Evolutionary conservation across 2,888 invertebrate species (phyloP), one percentile per base, ranked within the genome.

Genomic region (Chrysina gloriosa): DNA sequence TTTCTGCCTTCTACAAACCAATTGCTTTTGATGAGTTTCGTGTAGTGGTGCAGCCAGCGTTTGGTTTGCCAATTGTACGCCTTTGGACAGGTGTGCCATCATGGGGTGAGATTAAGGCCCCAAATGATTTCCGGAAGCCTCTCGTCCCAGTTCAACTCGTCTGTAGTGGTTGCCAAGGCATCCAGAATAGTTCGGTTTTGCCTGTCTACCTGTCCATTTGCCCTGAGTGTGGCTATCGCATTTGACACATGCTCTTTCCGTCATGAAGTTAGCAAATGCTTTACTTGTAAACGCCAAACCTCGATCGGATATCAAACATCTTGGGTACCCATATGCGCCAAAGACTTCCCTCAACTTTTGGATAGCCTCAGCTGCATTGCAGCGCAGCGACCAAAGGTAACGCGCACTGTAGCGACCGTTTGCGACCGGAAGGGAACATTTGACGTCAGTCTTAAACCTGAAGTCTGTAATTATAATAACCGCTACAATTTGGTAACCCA

Each of bases 61-160:
- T 5, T 16, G 1, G 6, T 52, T 52, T 9, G 54, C 27, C 21
- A 1, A 19, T 31, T 29, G 2, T n/a, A 50, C 42, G 5, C 68
- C 68, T 23, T 31, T 36, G 14, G 68, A n/a, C 61, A 71, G 61
- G 23, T 71, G 68, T 14, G 66, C 68, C 36, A 70, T 34, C 23
- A n/a, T 21, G 25, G 74, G 71, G 21, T 75, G 61, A 77, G 74
- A 63, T 78, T 79, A 5, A 78, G 65, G 2, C 74, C 79, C 70
- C 76, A 77, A 11, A 78, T 73, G 47, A 78, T 65, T 0, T 68
- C 65, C 16, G 73, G 75, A 3, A 80, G 54, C 36, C 61, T 70
- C 16, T 72, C 66, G 27, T 77, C 78, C 79, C 79, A 79, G 42
- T 70, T 71, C 11, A n/a, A n/a, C n/a, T 79, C 76, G 0, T 68